A percentile compares a stretch with the other conserved stretches of the same genome.
Evolutionary conservation across 2,888 invertebrate species (phyloP).

Genomic region (Hyppa rectilinea): DNA sequence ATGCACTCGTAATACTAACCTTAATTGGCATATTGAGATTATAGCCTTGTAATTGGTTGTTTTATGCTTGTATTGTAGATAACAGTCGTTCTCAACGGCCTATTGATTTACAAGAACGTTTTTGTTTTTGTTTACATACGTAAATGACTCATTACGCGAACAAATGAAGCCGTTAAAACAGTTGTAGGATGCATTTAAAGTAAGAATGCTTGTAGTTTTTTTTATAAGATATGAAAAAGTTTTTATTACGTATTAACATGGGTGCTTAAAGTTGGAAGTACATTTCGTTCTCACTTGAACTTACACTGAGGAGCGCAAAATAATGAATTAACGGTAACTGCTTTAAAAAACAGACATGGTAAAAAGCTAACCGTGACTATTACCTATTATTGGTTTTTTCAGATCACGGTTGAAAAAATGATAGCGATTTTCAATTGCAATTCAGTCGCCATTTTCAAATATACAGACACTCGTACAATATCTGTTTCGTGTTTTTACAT

Average conservation of each 20-base stretch:
- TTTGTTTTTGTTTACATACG: slow-evolving; percentile 65
- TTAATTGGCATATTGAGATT: slow-evolving; percentile 89
- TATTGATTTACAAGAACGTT: slow-evolving; percentile 67
- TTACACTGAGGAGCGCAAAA: slow-evolving; percentile 9
- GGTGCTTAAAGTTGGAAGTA: slow-evolving; percentile 6
- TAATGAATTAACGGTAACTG: slow-evolving; percentile 9
- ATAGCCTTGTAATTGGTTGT: slow-evolving; percentile 80
- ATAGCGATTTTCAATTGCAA: slow-evolving; percentile 67
- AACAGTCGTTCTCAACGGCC: slow-evolving; percentile 72
- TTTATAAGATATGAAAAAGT: slow-evolving; percentile 27
- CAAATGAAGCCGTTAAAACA: slow-evolving; percentile 62
- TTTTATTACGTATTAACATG: slow-evolving; percentile 29
- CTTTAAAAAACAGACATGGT: slow-evolving; percentile 17
- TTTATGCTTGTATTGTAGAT: slow-evolving; percentile 76
- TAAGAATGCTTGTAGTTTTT: slow-evolving; percentile 15
- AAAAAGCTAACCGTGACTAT: slow-evolving; percentile 29
- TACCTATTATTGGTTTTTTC: slow-evolving; percentile 51
- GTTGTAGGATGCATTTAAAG: slow-evolving; percentile 35
- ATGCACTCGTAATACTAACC: slow-evolving; percentile 84
- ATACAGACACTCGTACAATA: slow-evolving; percentile 62
- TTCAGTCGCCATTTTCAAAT: slow-evolving; percentile 66
- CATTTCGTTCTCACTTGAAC: slow-evolving; percentile 24
- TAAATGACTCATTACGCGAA: slow-evolving; percentile 54
- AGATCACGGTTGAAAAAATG: slow-evolving; percentile 46
- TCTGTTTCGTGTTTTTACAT: slow-evolving; percentile 67